phyloP scores from a whole-genome alignment of 2,888 invertebrate species.

The Drosophila pegasa region DNA sequence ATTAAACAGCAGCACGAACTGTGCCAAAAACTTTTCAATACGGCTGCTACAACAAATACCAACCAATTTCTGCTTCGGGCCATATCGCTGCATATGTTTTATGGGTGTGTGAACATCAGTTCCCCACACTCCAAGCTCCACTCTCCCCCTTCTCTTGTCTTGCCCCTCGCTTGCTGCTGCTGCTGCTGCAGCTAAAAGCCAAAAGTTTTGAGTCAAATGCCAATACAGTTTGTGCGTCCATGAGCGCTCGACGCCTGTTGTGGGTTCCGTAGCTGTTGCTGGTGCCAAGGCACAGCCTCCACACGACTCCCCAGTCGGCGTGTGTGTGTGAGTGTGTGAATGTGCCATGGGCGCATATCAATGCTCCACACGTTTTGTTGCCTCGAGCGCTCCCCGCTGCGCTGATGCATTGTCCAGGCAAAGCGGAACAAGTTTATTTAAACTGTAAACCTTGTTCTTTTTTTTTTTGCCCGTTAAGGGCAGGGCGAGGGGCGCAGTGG shows the following conservation, averaged over 20 bases:
- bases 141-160: background rate
- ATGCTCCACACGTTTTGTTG: conserved; percentile 67
- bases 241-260: conserved; percentile 57
- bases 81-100: conserved; percentile 61
- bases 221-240: conserved; percentile 71
- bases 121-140: background rate
- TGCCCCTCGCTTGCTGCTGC: background rate
- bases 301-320: background rate
- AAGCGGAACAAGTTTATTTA: conserved; percentile 77
- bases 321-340: conserved; percentile 13
- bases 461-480: conserved; percentile 27
- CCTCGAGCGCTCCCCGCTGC: conserved; percentile 26
- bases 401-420: conserved; percentile 66
- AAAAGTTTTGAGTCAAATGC: conserved; percentile 79
- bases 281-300: conserved; percentile 4
- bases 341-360: conserved; percentile 70
- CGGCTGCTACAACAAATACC: conserved; percentile 62
- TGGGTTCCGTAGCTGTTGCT: conserved; percentile 33
- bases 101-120: conserved; percentile 30
- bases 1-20: conserved; percentile 76
- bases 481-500: background rate
- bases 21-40: conserved; percentile 67
- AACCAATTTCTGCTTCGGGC: conserved; percentile 43
- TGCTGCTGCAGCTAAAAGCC: conserved; percentile 42
- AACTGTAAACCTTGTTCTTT: conserved; percentile 70